phyloP scores from a whole-genome alignment of 2,113 vertebrate species.

The Candoia aspera region DNA sequence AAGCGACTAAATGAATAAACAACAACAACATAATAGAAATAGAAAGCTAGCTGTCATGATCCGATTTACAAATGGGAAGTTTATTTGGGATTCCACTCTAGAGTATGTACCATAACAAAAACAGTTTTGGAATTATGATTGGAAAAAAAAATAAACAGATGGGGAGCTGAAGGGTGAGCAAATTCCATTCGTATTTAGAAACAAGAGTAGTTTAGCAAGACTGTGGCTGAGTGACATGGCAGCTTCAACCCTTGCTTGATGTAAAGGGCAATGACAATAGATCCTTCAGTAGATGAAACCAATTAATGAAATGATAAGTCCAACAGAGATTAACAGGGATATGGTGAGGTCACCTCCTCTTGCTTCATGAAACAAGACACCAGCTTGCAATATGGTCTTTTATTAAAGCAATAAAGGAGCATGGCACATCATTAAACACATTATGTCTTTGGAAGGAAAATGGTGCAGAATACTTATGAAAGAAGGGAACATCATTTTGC shows the following conservation, averaged over 20 bases:
- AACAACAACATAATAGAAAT: conserved; percentile 11
- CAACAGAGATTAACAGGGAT: conserved; percentile 33
- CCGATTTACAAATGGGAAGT: neutral
- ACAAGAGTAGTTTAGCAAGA: conserved; percentile 34
- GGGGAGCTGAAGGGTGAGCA: conserved; percentile 28
- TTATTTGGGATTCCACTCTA: neutral
- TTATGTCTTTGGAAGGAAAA: conserved; percentile 44
- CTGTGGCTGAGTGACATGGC: conserved; percentile 47
- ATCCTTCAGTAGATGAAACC: conserved; percentile 26
- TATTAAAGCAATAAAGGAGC: conserved; percentile 43
- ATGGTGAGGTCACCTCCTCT: conserved; percentile 50
- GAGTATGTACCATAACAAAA: neutral
- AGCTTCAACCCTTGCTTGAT: conserved; percentile 41
- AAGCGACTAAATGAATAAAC: no score
- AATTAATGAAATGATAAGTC: conserved; percentile 57
- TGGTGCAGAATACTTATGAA: conserved; percentile 17
- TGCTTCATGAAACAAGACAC: conserved; percentile 40
- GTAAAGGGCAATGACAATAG: conserved; percentile 45
- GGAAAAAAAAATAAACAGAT: conserved; percentile 41
- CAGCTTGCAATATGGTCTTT: conserved; percentile 47
- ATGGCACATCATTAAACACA: conserved; percentile 19
- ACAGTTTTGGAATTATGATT: conserved; percentile 17
- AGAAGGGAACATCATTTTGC: conserved; percentile 12
- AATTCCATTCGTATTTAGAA: conserved; percentile 39
- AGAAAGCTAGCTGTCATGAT: conserved; percentile 16